Evolutionary conservation across 2,113 vertebrate genomes (phyloP), one percentile per base, ranked within the genome.

Genomic region (Mormyrus iriodes): DNA sequence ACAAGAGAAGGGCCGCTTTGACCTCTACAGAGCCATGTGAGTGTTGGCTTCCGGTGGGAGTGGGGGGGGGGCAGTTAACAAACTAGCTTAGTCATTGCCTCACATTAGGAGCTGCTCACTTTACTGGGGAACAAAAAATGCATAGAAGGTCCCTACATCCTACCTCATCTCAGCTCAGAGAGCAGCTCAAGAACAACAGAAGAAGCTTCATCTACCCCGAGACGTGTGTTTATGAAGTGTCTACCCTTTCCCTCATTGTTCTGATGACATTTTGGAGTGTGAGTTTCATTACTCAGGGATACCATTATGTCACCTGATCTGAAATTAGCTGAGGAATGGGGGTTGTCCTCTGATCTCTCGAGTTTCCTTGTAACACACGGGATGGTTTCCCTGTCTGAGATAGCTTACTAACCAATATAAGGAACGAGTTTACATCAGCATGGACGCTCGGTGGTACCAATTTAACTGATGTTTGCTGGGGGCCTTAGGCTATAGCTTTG

Each of bases 1-100:
- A 93, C 98, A 99, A 89, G 98, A 98, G 92, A 99, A 99, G 93
- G 98, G 98, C 39, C 98, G 97, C 35, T 99, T 99, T 3, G 97
- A 99, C 90, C 94, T 97, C 88, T 97, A 94, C 95, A 97, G 98
- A 91, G 96, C 98, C 90, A 99, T 94, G 98, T 99, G 92, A 93
- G 97, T 93, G 27, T 55, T 27, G 35, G 86, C 27, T 48, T 90
- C 49, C 6, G 39, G 53, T 46, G 86, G 19, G 24, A 5, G 17
- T 12, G n/a, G 87, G 27, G 13, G 35, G 6, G 21, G 31, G 15
- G 73, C 35, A 79, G 53, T 17, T 83, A 5, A 21, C 79, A 65
- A 27, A n/a, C 19, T 17, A 10, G 42, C 44, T 46, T 42, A n/a
- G 21, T 44, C 44, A 42, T 39, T 82, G 15, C 76, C 2, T 82